Evolutionary conservation across 2,888 invertebrate species (phyloP), one percentile per base, ranked within the genome.

Genomic region (Crematogaster levior): DNA sequence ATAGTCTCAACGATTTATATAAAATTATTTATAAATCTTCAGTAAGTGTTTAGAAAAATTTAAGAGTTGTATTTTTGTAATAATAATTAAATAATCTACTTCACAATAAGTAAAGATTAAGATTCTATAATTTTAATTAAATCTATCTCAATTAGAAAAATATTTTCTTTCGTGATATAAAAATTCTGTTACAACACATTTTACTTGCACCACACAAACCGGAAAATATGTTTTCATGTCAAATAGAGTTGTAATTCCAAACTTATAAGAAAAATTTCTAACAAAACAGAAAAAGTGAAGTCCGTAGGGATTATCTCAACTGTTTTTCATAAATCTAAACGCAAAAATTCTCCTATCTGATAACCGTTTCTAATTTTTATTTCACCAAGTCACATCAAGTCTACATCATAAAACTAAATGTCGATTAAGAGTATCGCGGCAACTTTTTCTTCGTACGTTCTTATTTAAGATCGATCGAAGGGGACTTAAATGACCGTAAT

Each of bases 401-500:
- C 18, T 37, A 37, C 56, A 15, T 0, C 18, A 4, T 24, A 10
- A 70, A 30, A 30, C 4, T 37, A 27, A 58, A 58, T 40, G 37
- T 60, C 81, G 70, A 86, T 83, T 70, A 21, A 12, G 18, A 10
- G n/a, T 27, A 75, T 40, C 40, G 7, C 12, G 9, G 30, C 0
- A 12, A 21, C 24, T 53, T 46, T 27, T 63, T 9, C 30, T 30
- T 12, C 34, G 24, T 37, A 27, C 24, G 40, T 65, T 63, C 51
- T n/a, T 74, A 75, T 75, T 74, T 27, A 51, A 61, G 46, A 75
- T 46, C 63, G 74, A 74, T 63, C 30, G 18, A 66, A 21, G 75
- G 43, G 34, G 34, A 75, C 43, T 80, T 37, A 60, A 83, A 83
- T 63, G 74, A 65, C 75, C 40, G 66, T 83, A 83, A 88, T 84